Base-by-base conservation (phyloP, 1,140 invertebrate species). In the Magallana gigas region DNA sequence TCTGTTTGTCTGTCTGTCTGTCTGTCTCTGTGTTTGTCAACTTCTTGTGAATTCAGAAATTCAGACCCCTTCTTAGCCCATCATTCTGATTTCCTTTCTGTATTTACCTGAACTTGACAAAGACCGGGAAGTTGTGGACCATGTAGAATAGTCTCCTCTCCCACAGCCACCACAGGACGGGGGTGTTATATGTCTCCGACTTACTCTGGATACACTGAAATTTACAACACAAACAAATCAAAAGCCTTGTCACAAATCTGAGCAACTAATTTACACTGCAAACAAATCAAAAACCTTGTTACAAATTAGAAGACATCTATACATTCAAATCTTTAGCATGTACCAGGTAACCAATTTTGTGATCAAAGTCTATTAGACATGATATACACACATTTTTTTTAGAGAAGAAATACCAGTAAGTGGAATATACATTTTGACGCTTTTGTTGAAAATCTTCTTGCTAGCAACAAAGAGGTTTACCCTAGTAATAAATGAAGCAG, bases 91-190 rank as follows among this genome's bases (percentile, higher is more conserved):
- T 48, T 48, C 5, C 3, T 48, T 48, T 48, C 36, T 48, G 36
- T 48, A 48, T 48, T 48, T 87, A 91, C 92, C 93, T 93, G 88
- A 94, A 94, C 83, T 93, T 93, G 68, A 91, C 91, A 91, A 95
- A 94, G 12, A 94, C 91, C 29, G 93, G 93, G 57, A 94, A 88
- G 8, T 92, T 81, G 85, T 91, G 89, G 14, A 95, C 92, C 87
- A 90, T 91, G 85, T 94, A 92, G 81, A 93, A 94, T 0, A 94
- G 90, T 62, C 93, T 90, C 82, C 92, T 89, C 86, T 94, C 94
- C 94, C 94, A 95, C 16, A 95, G 83, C 94, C 94, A 95, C 92
- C 92, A 92, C 60, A 95, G 87, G 9, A 91, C 91, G 16, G 94
- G 92, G 11, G 92, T 94, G n/a, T 90, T 91, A 23, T 85, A 89